Base-by-base conservation (phyloP, 2,113 vertebrate genomes). In the Myotis lucifugus region DNA sequence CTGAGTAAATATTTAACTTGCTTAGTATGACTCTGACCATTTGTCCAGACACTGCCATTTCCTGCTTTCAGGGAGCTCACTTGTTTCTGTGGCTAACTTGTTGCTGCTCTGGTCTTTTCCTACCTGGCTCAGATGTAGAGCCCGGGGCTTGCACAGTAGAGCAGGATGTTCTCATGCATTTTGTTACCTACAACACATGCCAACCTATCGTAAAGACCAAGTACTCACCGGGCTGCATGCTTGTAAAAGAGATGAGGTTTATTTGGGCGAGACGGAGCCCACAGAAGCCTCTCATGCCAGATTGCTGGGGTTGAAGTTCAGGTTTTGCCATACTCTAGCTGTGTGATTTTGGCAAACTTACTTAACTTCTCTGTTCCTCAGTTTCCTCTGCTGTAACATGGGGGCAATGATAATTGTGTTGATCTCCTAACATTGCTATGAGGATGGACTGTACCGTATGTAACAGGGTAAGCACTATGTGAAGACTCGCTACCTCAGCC, bases 1-100 rank as follows among this genome's bases (percentile, higher is more conserved):
- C 56, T 70, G 74, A 88, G 88, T 69, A 85, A 96, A 97, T 96
- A 86, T 92, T 95, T 91, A 90, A 89, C 72, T 92, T 92, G 27
- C 27, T 96, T 82, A 66, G 54, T 17, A 11, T 74, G 85, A 72
- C 37, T 94, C 74, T n/a, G 77, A 66, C 66, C 66, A 6, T 91
- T 81, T 66, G 18, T 29, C 59, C 46, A 37, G 50, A 46, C 13
- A 66, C 32, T n/a, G 70, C 72, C 67, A 37, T 42, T 95, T 88
- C 90, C 92, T 91, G 85, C 73, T 95, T 85, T 72, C 59, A 54
- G 90, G 88, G 25, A 90, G 79, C 56, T 42, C 2, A 69, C 34
- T 42, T 6, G 10, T 40, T 18, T 94, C 69, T 74, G 8, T 19
- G 29, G 52, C 56, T 85, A 64, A 91, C 29, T 64, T 77, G 18